These are phyloP conservation scores for Cygnus buccinator DNA, from an alignment of 2,113 vertebrate genomes.

Conservation along the genomic window DNA sequence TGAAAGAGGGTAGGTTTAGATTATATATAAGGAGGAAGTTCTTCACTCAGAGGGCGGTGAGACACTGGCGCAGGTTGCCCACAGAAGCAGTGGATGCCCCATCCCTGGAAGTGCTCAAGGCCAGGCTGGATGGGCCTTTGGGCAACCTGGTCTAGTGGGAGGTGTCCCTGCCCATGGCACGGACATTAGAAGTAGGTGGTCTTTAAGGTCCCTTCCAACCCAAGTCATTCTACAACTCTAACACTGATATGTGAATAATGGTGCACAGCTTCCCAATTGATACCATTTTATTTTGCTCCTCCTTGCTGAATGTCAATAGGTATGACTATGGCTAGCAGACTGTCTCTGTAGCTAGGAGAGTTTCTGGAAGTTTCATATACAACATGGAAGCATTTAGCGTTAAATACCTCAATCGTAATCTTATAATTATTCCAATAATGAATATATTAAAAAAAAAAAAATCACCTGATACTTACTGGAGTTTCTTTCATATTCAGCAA, in stretches of 20 bases:
- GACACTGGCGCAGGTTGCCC: background rate
- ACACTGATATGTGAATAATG: background rate
- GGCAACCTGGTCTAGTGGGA: background rate
- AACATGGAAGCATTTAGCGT: background rate
- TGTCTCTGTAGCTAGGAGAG: background rate
- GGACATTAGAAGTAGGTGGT: background rate
- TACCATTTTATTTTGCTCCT: background rate
- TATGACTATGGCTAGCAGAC: background rate
- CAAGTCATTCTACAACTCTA: background rate
- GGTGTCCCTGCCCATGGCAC: background rate
- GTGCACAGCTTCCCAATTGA: background rate
- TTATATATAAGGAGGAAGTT: background rate
- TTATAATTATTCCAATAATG: background rate
- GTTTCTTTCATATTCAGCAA: conserved; percentile 76
- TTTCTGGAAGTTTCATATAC: background rate
- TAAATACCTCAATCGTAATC: background rate
- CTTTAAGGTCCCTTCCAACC: background rate
- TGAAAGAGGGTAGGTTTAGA: background rate
- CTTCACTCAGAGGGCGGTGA: background rate
- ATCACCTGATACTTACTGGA: conserved; percentile 59
- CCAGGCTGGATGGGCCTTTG: background rate
- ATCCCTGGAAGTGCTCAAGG: background rate
- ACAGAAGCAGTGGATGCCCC: background rate
- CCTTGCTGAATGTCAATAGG: background rate
- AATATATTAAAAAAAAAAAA: background rate